phyloP scores from a whole-genome alignment of 2,113 vertebrate species.

The Rallus limicola region DNA sequence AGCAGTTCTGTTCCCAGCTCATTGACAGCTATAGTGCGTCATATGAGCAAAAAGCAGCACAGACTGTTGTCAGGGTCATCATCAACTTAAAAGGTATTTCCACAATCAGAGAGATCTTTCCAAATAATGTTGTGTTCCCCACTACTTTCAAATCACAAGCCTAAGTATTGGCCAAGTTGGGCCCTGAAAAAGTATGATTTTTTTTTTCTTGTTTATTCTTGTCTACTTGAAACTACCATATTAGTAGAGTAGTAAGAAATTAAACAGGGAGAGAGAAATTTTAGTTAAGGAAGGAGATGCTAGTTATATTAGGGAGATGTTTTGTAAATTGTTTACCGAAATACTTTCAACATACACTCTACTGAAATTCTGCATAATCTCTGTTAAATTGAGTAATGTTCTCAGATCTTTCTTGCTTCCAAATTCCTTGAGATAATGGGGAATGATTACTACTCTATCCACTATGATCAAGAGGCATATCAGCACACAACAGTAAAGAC shows the following conservation, averaged over 20 bases:
- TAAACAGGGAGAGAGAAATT: neutral
- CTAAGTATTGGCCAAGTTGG: neutral
- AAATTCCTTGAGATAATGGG: neutral
- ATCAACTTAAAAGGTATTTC: neutral
- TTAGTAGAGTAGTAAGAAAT: neutral
- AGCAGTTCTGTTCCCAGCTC: neutral
- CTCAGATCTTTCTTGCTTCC: neutral
- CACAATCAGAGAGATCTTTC: accelerated
- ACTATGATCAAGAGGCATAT: neutral
- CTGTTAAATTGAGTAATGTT: neutral
- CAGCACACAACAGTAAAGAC: neutral
- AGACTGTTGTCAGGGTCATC: neutral
- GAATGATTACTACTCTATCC: neutral
- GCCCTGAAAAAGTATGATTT: neutral
- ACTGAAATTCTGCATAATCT: neutral
- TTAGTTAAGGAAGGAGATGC: neutral
- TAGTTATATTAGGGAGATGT: neutral
- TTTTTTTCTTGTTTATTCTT: neutral
- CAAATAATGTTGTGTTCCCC: neutral
- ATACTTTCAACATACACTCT: neutral
- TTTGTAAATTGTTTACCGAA: neutral
- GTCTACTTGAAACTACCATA: neutral
- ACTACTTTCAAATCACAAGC: neutral
- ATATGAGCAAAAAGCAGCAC: neutral
- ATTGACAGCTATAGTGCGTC: neutral